Base-by-base conservation (phyloP, 2,113 vertebrate genomes). In the Oreotrochilus melanogaster region DNA sequence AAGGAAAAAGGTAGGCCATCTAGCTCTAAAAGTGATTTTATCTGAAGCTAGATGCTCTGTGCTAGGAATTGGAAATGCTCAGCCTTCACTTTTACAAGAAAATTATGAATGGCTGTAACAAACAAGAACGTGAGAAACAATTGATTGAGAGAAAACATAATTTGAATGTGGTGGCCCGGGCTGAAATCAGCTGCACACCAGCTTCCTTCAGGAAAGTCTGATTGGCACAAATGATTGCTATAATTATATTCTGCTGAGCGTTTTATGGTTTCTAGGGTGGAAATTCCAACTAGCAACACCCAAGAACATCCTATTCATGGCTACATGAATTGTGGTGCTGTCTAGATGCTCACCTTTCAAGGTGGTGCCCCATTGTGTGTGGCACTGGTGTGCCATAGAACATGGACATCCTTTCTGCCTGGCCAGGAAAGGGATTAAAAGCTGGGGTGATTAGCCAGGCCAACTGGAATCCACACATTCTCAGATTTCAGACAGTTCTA, bases 51-150 rank as follows among this genome's bases (percentile, higher is more conserved):
- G 33, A 53, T 18, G 12, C 21, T 56, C 31, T 69, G 25, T 50
- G 61, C 51, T 73, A 78, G 94, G 86, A 92, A 92, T 27, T 73
- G 88, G 64, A 89, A 78, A 88, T 47, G n/a, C 37, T 91, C n/a
- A 86, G n/a, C 39, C 60, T 79, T 86, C 15, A 0, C 37, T 84
- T 96, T 53, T 60, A 51, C 3, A 4, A 86, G 22, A 60, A 19
- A 80, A 19, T 64, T 70, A 86, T 88, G 73, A 95, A 91, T 91
- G 90, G 70, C 47, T 92, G 28, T 28, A 67, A 39, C 17, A 90
- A 67, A 39, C 11, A 90, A 58, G 25, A 83, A 31, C 8, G 2
- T 94, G 85, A 83, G 93, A 96, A 93, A 73, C 51, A 43, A 81
- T 56, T 54, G 66, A 87, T 95, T 30, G 51, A 94, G 51, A 94